Percentiles rank a stretch among this genome's conserved stretches.
These are phyloP conservation scores for Platyrinchus mystaceus DNA, from an alignment of 2,797 vertebrate genomes.

Conservation along the genomic window DNA sequence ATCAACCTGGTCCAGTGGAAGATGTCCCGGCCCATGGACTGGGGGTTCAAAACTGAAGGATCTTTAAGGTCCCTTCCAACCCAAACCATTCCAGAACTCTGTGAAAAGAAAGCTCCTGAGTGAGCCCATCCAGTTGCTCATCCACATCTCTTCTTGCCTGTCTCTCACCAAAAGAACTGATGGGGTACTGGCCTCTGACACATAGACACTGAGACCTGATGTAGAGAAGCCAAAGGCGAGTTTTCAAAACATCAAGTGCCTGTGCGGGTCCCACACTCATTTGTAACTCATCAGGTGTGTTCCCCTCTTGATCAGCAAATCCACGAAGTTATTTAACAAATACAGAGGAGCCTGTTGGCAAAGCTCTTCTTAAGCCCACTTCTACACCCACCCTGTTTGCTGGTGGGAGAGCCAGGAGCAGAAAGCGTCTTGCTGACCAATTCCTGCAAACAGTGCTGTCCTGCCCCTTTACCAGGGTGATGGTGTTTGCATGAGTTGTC, in stretches of 20 bases:
- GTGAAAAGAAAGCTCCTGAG: not conserved
- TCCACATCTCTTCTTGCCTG: not conserved
- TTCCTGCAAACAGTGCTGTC: not conserved
- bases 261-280: not conserved
- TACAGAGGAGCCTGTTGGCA: rapidly evolving
- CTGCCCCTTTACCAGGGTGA: not conserved
- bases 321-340: not conserved
- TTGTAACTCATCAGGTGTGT: not conserved
- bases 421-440: not conserved
- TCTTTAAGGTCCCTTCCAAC: not conserved
- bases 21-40: not conserved
- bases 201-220: not conserved
- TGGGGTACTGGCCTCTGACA: not conserved
- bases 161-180: not conserved
- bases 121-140: not conserved
- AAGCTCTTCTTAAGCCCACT: not conserved
- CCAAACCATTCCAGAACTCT: not conserved
- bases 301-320: not conserved
- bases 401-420: not conserved
- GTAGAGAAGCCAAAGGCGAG: not conserved
- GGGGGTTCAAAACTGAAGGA: not conserved
- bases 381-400: too few species aligned
- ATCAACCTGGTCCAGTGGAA: rapidly evolving
- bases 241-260: not conserved
- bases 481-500: not conserved